phyloP scores from a whole-genome alignment of 2,113 vertebrate species.

The Paradisaea rubra region DNA sequence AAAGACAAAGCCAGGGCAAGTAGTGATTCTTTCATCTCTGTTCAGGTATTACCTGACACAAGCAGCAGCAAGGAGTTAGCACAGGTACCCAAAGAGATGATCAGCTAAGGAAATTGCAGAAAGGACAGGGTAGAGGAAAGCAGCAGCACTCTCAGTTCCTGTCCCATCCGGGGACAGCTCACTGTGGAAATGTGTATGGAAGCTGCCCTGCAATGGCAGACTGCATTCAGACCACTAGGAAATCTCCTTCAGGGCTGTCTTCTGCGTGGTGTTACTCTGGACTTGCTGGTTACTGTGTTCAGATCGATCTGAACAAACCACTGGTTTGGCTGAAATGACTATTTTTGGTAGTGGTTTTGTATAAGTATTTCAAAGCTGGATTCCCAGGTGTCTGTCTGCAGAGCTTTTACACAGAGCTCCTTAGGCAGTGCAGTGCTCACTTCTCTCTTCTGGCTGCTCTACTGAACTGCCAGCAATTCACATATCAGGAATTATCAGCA shows the following conservation, averaged over 20 bases:
- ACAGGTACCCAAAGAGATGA: background rate
- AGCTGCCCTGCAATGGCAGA: background rate
- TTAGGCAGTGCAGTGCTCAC: background rate
- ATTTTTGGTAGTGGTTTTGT: background rate
- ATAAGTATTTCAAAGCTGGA: background rate
- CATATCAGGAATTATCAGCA: background rate
- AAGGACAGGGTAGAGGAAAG: background rate
- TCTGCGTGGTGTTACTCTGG: background rate
- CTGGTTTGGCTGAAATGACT: background rate
- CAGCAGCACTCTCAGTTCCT: background rate
- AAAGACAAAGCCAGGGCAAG: background rate
- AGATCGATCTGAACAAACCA: background rate
- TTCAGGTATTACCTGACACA: background rate
- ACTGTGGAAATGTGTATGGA: background rate
- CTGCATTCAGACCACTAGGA: background rate
- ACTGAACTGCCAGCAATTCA: background rate
- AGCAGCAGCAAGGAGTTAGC: background rate
- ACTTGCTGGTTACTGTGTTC: background rate
- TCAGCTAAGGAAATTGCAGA: background rate
- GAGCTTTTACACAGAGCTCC: background rate
- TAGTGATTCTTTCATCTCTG: background rate
- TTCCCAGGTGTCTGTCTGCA: background rate
- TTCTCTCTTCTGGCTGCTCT: background rate
- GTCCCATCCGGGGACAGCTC: background rate
- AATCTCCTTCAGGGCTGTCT: background rate